Conservation (phyloP, 2,888 invertebrate species). For the Sphinx pinastri region DNA sequence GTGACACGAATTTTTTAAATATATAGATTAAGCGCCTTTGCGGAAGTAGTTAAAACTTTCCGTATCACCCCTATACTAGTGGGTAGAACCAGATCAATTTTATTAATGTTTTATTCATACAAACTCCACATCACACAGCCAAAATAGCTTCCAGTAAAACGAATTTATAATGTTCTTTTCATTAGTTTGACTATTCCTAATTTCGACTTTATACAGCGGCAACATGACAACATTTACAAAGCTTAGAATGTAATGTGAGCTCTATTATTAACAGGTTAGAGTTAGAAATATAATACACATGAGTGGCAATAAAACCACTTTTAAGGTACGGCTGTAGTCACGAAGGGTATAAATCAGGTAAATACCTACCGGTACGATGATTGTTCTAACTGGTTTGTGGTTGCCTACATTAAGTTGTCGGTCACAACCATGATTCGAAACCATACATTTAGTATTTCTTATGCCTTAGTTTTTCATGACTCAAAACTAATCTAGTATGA, state of each 20-base stretch:
- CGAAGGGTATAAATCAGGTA: conserved; percentile 74
- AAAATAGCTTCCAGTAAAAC: conserved; percentile 25
- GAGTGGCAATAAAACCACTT: conserved; percentile 72
- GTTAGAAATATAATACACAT: conserved; percentile 54
- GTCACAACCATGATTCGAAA: background rate
- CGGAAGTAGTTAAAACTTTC: background rate
- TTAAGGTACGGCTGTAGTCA: conserved; percentile 71
- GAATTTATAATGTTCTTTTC: conserved; percentile 63
- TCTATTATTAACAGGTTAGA: conserved; percentile 49
- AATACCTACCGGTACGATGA: conserved; percentile 55
- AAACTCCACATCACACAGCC: conserved; percentile 18
- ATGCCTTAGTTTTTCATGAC: too few relatives aligned
- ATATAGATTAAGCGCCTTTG: too few relatives aligned
- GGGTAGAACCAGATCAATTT: conserved; percentile 9
- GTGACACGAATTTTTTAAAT: too few relatives aligned
- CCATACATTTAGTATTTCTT: background rate
- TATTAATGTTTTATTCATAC: conserved; percentile 18
- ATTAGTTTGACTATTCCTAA: conserved; percentile 73
- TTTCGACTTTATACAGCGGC: conserved; percentile 68
- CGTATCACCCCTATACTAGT: background rate
- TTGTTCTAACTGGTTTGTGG: conserved; percentile 55
- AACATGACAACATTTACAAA: conserved; percentile 69
- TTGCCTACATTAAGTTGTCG: conserved; percentile 22
- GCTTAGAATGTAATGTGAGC: conserved; percentile 49
- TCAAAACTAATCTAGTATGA: background rate